Evolutionary conservation across 1,140 invertebrate genomes (phyloP).

Genomic region (Drosophila ercepeae): DNA sequence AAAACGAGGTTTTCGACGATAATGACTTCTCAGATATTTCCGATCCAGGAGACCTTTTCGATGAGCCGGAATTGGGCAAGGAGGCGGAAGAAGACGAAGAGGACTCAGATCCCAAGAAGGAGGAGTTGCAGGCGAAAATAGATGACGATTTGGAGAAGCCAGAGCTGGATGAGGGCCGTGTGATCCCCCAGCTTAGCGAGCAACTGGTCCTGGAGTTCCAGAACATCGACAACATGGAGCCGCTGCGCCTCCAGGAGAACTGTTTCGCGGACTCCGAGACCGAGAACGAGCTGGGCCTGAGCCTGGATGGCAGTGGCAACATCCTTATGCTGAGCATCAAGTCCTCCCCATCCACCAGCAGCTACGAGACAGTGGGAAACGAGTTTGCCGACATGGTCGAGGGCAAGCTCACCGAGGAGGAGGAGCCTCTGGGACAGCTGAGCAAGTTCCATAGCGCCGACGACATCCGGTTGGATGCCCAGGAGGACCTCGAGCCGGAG

Average conservation of each 20-base stretch:
- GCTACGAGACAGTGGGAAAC: constrained; percentile 83
- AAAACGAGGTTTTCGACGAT: constrained; percentile 78
- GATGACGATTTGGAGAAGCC: not conserved
- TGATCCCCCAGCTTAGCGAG: constrained; percentile 38
- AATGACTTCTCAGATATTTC: constrained; percentile 82
- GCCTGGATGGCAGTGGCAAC: constrained; percentile 56
- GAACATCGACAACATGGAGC: constrained; percentile 74
- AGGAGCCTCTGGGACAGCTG: constrained; percentile 38
- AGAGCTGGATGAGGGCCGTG: constrained; percentile 1
- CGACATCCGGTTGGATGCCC: constrained; percentile 54
- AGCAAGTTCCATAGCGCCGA: constrained; percentile 75
- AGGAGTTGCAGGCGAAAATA: not conserved
- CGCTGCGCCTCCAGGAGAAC: constrained; percentile 73
- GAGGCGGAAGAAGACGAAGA: constrained; percentile 29
- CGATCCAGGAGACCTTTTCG: constrained; percentile 77
- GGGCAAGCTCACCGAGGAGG: constrained; percentile 39
- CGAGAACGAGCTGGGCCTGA: constrained; percentile 59
- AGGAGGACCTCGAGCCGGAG: constrained; percentile 22
- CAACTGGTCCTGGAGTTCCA: constrained; percentile 68
- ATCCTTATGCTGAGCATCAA: constrained; percentile 76
- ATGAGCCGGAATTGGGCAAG: constrained; percentile 44
- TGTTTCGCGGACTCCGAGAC: constrained; percentile 72
- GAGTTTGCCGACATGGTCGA: constrained; percentile 73
- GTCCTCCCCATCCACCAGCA: constrained; percentile 83
- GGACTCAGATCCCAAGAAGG: no score